Evolutionary conservation across 2,113 vertebrate genomes (phyloP), one percentile per base, ranked within the genome.

Genomic region (Pelobates fuscus): DNA sequence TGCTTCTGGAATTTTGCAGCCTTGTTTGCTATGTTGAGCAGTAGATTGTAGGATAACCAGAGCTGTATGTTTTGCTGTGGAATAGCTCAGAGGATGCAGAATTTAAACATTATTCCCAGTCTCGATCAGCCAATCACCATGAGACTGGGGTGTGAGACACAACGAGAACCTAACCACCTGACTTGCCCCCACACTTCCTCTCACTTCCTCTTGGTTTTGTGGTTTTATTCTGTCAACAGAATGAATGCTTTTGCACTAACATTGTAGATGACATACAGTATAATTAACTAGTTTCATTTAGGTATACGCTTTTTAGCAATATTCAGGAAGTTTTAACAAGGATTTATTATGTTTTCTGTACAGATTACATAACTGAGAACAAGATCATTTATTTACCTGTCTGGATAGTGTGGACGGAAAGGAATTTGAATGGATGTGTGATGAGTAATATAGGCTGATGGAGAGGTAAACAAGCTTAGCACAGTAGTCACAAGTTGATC

Each of bases 161-260:
- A 88, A 88, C 82, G 84, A 85, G 84, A 82, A 77, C 63, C 77
- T 79, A 85, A 84, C 63, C 72, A 67, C 59, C 82, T 12, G 41
- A 81, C 80, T 88, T 79, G 81, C 87, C 89, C 87, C 89, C 88
- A 88, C 80, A 5, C 85, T 86, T 85, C 88, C 87, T 89, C 86
- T 88, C 84, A 85, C 88, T 92, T 92, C 90, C 91, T 69, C 80
- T 81, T 81, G 89, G 88, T 84, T 89, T 91, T 91, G 89, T 88
- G 91, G 90, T 82, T 85, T 84, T 66, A 12, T 17, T 80, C 52
- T 72, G 73, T 77, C 67, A 85, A 74, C 77, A 88, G 86, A 86
- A 67, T 5, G 65, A 77, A 59, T 55, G n/a, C 26, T 49, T 68
- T 64, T 61, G 41, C 54, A 37, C 41, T 37, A 88, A 81, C 78